Evolutionary conservation across 1,140 invertebrate species (phyloP), one percentile per base, ranked within the genome.

Genomic region (Drosophila trapezifrons): DNA sequence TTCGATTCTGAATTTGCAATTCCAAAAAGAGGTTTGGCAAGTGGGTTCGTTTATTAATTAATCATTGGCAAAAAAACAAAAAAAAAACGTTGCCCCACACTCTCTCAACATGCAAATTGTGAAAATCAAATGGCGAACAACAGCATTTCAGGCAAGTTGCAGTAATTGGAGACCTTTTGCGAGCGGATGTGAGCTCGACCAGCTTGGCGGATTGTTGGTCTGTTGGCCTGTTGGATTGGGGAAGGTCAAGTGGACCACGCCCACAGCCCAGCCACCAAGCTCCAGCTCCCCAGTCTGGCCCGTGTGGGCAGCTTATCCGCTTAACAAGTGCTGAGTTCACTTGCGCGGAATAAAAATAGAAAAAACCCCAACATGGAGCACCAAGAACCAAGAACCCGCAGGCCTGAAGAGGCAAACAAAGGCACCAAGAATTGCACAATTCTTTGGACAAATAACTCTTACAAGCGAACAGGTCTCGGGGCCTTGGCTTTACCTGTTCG

Each of bases 281-380:
- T 10, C 8, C 54, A 46, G 37, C 43, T 42, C 43, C 38, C 22
- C 60, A 74, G 51, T 22, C 51, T 38, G 64, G 63, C 63, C 71
- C 71, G 46, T 60, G 82, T 81, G 75, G 82, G 78, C 76, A 76
- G 82, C 51, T 86, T 86, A 87, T 87, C 78, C 83, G 83, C 83
- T 79, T 87, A 80, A 57, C 84, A 87, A 87, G 83, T 89, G 83
- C 84, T 71, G 80, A 86, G 84, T 86, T 76, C 76, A 83, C 60
- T 86, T 87, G 77, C 49, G 69, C 59, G 60, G 58, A 72, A 82
- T 62, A 76, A 65, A 78, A 78, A 83, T 65, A 62, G 64, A 64
- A 35, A 66, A n/a, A 65, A 6, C 27, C 17, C 13, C 29, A 35
- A 17, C 29, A 12, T 15, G 27, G 29, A 20, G n/a, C 13, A 8